phyloP scores from a whole-genome alignment of 2,113 vertebrate genomes.

The Dryoscopus gambensis region DNA sequence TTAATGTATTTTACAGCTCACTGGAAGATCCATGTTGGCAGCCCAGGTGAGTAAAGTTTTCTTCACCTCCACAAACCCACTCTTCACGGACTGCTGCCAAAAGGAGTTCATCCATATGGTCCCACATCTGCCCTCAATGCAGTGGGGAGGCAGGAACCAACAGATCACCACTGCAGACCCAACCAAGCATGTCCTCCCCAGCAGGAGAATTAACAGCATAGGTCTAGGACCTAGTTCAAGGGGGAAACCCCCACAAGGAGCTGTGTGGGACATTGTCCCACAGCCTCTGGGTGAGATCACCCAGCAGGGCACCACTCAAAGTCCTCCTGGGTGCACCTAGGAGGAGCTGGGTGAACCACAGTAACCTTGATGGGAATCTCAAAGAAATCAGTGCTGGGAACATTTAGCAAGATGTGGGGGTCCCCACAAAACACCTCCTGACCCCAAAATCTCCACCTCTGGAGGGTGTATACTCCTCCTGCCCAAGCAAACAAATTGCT shows the following conservation, averaged over 20 bases:
- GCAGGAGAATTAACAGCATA: neutral
- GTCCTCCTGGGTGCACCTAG: neutral
- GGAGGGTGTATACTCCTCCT: neutral
- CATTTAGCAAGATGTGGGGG: neutral
- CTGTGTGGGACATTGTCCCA: neutral
- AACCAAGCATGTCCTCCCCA: neutral
- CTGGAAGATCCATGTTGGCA: neutral
- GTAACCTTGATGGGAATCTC: neutral
- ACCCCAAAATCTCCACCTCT: neutral
- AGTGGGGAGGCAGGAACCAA: neutral
- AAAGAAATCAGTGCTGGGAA: neutral
- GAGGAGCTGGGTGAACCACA: neutral
- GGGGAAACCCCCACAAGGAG: neutral
- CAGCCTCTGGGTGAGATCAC: neutral
- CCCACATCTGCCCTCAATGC: fast-evolving
- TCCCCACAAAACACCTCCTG: neutral
- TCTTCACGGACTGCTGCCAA: neutral
- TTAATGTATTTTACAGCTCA: neutral
- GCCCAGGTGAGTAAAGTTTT: neutral
- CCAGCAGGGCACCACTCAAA: fast-evolving
- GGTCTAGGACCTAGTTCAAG: neutral
- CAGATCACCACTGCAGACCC: neutral
- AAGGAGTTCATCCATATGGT: neutral
- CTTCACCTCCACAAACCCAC: neutral
- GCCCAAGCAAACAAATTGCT: neutral